Evolutionary conservation across 2,113 vertebrate species (phyloP).

Genomic region (Sinocyclocheilus grahami): DNA sequence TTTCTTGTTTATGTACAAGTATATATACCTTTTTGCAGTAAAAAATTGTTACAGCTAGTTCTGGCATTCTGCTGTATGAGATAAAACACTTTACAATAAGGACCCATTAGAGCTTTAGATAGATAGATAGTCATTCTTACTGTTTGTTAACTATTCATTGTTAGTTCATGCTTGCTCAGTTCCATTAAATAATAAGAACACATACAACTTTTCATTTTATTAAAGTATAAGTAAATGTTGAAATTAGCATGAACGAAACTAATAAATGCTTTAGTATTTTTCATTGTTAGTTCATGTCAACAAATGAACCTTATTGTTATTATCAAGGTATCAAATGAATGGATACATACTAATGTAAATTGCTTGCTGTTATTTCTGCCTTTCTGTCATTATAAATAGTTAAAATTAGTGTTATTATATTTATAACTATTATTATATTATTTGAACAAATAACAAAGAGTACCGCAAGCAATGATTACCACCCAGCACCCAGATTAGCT

Average conservation of each 20-base stretch:
- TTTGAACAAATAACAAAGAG: neutral
- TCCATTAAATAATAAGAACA: too few species aligned
- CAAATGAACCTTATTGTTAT: too few species aligned
- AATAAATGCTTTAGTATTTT: too few species aligned
- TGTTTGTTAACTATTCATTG: too few species aligned
- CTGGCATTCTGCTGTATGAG: neutral
- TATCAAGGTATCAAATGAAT: neutral
- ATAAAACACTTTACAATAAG: too few species aligned
- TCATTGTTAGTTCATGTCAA: too few species aligned
- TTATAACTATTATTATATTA: neutral
- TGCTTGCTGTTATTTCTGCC: neutral
- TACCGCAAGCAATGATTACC: neutral
- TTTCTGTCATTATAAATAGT: neutral
- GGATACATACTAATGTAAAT: neutral
- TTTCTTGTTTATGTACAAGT: neutral
- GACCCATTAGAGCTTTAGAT: too few species aligned
- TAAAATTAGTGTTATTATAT: neutral
- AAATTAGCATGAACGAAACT: too few species aligned
- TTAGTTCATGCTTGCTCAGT: too few species aligned
- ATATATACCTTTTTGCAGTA: neutral
- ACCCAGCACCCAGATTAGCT: slow-evolving; percentile 19
- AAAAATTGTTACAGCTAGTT: neutral
- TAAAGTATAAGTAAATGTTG: too few species aligned
- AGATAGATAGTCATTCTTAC: too few species aligned
- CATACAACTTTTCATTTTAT: too few species aligned